A percentile compares a stretch with the other conserved stretches of the same genome.
Evolutionary conservation across 2,888 invertebrate species (phyloP).

Genomic region (Drosophila vallismaia): DNA sequence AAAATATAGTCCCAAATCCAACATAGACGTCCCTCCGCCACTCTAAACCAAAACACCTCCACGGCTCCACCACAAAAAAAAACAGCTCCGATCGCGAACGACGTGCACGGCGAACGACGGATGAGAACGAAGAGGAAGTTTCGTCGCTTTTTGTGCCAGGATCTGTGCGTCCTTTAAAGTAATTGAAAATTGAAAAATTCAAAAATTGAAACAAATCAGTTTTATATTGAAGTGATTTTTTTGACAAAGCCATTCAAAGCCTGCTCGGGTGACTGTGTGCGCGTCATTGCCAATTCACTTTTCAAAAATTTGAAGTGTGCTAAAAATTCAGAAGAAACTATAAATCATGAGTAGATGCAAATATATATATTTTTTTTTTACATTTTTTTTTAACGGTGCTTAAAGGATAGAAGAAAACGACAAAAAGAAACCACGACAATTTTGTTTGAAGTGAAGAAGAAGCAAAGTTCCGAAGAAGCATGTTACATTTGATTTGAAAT

Average conservation of each 20-base stretch:
- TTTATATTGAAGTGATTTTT: not conserved
- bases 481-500: not conserved
- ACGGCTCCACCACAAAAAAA: not conserved
- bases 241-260: not conserved
- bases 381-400: conserved; percentile 1
- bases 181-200: not conserved
- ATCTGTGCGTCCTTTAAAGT: conserved; percentile 7
- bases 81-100: conserved; percentile 5
- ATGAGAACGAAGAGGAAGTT: conserved; percentile 1
- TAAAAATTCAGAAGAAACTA: not conserved
- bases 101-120: conserved; percentile 4
- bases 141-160: conserved; percentile 7
- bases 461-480: not conserved
- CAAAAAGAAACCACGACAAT: not conserved
- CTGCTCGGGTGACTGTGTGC: not conserved
- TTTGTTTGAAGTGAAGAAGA: not conserved
- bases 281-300: not conserved
- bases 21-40: no score
- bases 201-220: not conserved
- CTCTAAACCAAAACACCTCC: not conserved
- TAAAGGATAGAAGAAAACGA: not conserved
- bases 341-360: not conserved
- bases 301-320: not conserved
- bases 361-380: not conserved
- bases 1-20: no score